These are phyloP conservation scores for Parelbella ahira DNA, from an alignment of 2,888 invertebrate species.

Conservation along the genomic window DNA sequence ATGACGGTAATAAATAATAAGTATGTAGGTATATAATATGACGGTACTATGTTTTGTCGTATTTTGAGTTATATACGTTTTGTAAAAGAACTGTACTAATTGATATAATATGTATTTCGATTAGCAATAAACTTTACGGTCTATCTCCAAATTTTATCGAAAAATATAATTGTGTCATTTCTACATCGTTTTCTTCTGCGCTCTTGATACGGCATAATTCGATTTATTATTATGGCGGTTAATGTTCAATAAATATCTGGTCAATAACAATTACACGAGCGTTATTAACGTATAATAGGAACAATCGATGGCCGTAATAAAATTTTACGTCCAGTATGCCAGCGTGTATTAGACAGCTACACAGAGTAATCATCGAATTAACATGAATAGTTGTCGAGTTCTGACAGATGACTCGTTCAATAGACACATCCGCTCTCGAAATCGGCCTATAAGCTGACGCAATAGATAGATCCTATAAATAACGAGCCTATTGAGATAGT, in stretches of 20 bases:
- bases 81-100: no score
- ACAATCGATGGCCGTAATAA: slow-evolving; percentile 24
- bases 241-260: slow-evolving; percentile 22
- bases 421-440: slow-evolving; percentile 17
- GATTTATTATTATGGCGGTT: slow-evolving; percentile 18
- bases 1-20: no score
- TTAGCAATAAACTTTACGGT: no score
- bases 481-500: neutral
- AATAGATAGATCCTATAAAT: slow-evolving; percentile 10
- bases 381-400: slow-evolving; percentile 51
- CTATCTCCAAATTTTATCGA: no score
- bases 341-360: slow-evolving; percentile 27
- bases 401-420: slow-evolving; percentile 57
- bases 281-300: slow-evolving; percentile 22
- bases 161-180: no score
- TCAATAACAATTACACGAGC: slow-evolving; percentile 21
- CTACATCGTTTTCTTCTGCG: no score
- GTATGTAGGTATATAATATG: no score
- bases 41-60: no score
- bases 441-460: slow-evolving; percentile 5
- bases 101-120: no score
- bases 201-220: no score
- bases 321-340: slow-evolving; percentile 22
- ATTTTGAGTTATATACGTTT: no score
- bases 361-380: slow-evolving; percentile 53